Base-by-base conservation (phyloP, 2,888 invertebrate genomes). In the Nomada fabriciana region DNA sequence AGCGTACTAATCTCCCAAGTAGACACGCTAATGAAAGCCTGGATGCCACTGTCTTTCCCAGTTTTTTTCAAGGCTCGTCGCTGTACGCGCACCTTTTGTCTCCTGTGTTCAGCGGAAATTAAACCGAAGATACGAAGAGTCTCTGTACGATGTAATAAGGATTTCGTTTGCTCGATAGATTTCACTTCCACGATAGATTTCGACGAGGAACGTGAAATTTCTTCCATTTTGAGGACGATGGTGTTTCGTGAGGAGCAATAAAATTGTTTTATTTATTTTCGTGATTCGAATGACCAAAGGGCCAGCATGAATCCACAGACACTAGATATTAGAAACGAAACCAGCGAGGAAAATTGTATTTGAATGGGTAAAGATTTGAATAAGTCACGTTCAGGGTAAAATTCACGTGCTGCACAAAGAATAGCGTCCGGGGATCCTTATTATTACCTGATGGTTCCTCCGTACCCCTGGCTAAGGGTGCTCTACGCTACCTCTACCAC, bases 21-120 rank as follows among this genome's bases (percentile, higher is more conserved):
- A 91, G 91, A 90, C 88, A 90, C 89, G 89, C 90, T 91, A 91
- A 91, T 92, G 91, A 91, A 92, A 92, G 92, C 88, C 83, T 84
- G 83, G 79, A 83, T 77, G 83, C 80, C 85, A 86, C 84, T 84
- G 83, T 86, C 88, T 87, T 86, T 86, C 80, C 68, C 83, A 76
- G 79, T 80, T 84, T 85, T 85, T 81, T 81, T 67, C 70, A 73
- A 75, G 75, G 63, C 74, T 68, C 65, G 67, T 65, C 75, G 55
- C 65, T 63, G 57, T 75, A 73, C 68, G 72, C 57, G 60, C 68
- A 72, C 73, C 77, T 79, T 69, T 77, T 75, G 74, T 77, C 78
- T 76, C 70, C 53, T 64, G 57, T 75, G 79, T 83, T 72, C 59
- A 72, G 67, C 68, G 52, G 71, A 53, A 64, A 77, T 77, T 83